Percentiles rank a stretch among this genome's conserved stretches.
These are phyloP conservation scores for Frieseomelitta varia DNA, from an alignment of 1,140 invertebrate genomes.

Conservation along the genomic window DNA sequence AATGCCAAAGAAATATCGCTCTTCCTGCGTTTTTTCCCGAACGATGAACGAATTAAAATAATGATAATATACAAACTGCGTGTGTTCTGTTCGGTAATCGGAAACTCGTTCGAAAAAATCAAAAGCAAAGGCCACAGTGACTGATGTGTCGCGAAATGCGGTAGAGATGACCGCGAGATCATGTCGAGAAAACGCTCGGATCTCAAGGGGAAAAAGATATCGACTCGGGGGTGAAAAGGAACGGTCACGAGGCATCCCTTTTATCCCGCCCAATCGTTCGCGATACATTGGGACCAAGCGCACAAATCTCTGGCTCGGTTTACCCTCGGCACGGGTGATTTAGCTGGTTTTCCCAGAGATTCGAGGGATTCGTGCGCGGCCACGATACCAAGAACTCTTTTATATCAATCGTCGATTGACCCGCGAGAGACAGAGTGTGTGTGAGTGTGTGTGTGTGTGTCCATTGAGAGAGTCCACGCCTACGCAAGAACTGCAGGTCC, in stretches of 20 bases:
- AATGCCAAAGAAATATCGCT: too few species aligned
- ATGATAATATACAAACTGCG: too few species aligned
- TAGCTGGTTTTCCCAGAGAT: slow-evolving; percentile 73
- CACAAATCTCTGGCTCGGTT: slow-evolving; percentile 76
- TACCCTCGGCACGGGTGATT: slow-evolving; percentile 76
- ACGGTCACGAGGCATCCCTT: slow-evolving; percentile 67
- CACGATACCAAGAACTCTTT: slow-evolving; percentile 70
- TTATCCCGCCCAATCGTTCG: slow-evolving; percentile 79
- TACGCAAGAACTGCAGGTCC: too few species aligned
- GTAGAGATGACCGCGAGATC: slow-evolving; percentile 34
- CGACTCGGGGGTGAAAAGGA: slow-evolving; percentile 42
- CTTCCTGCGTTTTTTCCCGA: too few species aligned
- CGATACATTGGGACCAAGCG: slow-evolving; percentile 75
- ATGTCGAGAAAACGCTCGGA: slow-evolving; percentile 19
- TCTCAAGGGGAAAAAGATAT: slow-evolving; percentile 58
- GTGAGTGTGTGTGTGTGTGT: too few species aligned
- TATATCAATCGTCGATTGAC: slow-evolving; percentile 75
- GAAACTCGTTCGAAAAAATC: neutral
- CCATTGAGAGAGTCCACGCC: slow-evolving; percentile 51
- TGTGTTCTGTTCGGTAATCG: too few species aligned
- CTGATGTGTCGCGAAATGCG: neutral
- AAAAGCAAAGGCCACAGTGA: neutral
- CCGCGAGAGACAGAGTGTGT: slow-evolving; percentile 20
- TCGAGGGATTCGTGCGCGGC: slow-evolving; percentile 39
- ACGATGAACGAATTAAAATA: too few species aligned